phyloP scores from a whole-genome alignment of 1,140 invertebrate genomes.

The Plodia interpunctella region DNA sequence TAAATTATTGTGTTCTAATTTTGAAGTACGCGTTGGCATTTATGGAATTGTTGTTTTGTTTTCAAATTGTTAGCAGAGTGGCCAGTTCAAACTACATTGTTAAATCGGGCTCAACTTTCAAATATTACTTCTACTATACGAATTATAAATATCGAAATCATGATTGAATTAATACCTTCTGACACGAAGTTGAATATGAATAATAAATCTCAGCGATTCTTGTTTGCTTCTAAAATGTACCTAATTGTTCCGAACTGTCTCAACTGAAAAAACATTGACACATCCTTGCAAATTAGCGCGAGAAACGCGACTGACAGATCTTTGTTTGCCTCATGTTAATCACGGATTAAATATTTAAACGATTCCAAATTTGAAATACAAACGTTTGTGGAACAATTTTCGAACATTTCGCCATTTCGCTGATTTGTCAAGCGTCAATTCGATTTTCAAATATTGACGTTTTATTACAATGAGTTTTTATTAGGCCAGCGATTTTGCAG shows the following conservation, averaged over 20 bases:
- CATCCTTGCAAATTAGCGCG: not conserved
- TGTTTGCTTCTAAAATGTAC: not conserved
- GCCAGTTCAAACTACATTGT: too few species aligned
- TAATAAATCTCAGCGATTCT: too few species aligned
- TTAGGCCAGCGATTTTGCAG: not conserved
- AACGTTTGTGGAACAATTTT: slow-evolving; percentile 18
- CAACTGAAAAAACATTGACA: not conserved
- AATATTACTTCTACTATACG: too few species aligned
- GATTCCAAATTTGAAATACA: slow-evolving; percentile 12
- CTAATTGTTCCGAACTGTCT: not conserved
- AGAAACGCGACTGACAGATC: not conserved
- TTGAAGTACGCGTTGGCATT: not conserved
- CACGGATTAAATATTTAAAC: slow-evolving; percentile 23
- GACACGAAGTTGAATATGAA: too few species aligned
- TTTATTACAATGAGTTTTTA: slow-evolving; percentile 11
- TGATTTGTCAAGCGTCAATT: slow-evolving; percentile 9
- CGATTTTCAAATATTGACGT: slow-evolving; percentile 10
- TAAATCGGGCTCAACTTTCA: too few species aligned
- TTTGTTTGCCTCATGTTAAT: slow-evolving; percentile 15
- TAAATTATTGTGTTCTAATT: slow-evolving; percentile 11
- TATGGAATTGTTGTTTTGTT: not conserved
- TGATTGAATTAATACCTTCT: too few species aligned
- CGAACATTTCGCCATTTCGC: not conserved
- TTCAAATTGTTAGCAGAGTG: not conserved
- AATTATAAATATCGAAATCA: too few species aligned